These are phyloP conservation scores for Ypsolopha sequella DNA, from an alignment of 2,888 invertebrate genomes.

Conservation along the genomic window DNA sequence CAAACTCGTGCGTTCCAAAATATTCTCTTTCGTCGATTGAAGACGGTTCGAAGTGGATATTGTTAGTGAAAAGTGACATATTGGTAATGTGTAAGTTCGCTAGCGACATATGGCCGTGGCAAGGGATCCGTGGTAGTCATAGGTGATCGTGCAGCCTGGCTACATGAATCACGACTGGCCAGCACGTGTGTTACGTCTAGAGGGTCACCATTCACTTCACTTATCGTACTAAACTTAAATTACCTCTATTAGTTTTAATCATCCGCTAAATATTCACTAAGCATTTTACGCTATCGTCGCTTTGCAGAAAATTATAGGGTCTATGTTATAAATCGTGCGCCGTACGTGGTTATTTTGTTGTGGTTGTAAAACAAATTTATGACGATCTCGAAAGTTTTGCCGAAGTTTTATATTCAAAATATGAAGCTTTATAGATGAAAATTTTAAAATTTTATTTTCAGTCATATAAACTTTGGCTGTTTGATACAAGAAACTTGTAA, in stretches of 20 bases:
- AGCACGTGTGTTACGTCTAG: constrained; percentile 55
- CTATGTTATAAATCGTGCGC: too few relatives aligned
- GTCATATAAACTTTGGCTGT: too few relatives aligned
- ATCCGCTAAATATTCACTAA: neutral
- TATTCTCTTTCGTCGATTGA: too few relatives aligned
- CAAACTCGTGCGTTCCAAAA: neutral
- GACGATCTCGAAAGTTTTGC: too few relatives aligned
- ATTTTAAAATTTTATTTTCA: too few relatives aligned
- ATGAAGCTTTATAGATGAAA: too few relatives aligned
- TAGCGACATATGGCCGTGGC: constrained; percentile 57
- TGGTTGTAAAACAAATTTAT: too few relatives aligned
- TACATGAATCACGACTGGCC: constrained; percentile 46
- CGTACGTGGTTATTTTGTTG: too few relatives aligned
- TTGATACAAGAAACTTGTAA: too few relatives aligned
- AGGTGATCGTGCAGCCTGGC: constrained; percentile 31
- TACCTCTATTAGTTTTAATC: constrained; percentile 7
- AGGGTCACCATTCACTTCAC: constrained; percentile 64
- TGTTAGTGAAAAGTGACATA: constrained; percentile 49
- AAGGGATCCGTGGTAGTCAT: constrained; percentile 38
- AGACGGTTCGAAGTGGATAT: constrained; percentile 16
- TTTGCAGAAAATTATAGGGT: too few relatives aligned
- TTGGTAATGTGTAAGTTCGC: constrained; percentile 48
- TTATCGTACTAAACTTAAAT: constrained; percentile 47
- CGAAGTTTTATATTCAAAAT: too few relatives aligned
- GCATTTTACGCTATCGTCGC: too few relatives aligned